phyloP scores from a whole-genome alignment of 2,888 invertebrate species.

The Strigamia maritima region DNA sequence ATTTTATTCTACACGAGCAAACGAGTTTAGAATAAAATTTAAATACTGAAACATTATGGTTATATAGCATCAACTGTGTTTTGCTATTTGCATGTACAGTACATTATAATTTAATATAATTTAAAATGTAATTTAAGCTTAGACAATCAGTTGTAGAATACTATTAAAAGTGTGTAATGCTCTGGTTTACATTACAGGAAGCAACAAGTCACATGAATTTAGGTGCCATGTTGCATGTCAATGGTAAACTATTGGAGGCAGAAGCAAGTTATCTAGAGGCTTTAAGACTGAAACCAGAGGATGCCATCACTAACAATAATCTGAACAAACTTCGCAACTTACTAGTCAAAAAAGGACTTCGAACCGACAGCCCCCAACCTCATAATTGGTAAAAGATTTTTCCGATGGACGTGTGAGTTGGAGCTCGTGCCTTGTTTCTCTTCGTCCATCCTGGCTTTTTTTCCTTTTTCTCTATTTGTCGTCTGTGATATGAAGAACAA shows the following conservation, averaged over 20 bases:
- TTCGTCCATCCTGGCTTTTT: neutral
- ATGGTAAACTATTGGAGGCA: constrained; percentile 84
- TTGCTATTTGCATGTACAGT: too few species aligned
- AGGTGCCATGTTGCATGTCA: constrained; percentile 90
- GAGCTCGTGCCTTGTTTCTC: constrained; percentile 2
- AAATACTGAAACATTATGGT: too few species aligned
- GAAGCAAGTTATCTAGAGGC: constrained; percentile 82
- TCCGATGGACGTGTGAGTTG: constrained; percentile 8
- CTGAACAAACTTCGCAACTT: constrained; percentile 69
- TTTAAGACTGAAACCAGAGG: constrained; percentile 79
- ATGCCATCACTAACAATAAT: constrained; percentile 83
- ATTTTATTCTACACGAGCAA: too few species aligned
- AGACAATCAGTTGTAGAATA: too few species aligned
- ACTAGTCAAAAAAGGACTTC: constrained; percentile 43
- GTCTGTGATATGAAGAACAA: constrained; percentile 5
- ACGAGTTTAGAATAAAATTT: too few species aligned
- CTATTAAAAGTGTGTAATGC: too few species aligned
- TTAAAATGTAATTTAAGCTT: too few species aligned
- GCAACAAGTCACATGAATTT: constrained; percentile 89
- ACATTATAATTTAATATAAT: too few species aligned
- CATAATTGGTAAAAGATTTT: neutral
- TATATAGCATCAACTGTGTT: too few species aligned
- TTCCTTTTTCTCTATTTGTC: constrained; percentile 1
- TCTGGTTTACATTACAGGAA: constrained; percentile 59
- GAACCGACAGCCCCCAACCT: neutral